A percentile compares a stretch with the other conserved stretches of the same genome.
Conservation (phyloP, 2,113 vertebrate species). For the Microtus richardsoni region DNA sequence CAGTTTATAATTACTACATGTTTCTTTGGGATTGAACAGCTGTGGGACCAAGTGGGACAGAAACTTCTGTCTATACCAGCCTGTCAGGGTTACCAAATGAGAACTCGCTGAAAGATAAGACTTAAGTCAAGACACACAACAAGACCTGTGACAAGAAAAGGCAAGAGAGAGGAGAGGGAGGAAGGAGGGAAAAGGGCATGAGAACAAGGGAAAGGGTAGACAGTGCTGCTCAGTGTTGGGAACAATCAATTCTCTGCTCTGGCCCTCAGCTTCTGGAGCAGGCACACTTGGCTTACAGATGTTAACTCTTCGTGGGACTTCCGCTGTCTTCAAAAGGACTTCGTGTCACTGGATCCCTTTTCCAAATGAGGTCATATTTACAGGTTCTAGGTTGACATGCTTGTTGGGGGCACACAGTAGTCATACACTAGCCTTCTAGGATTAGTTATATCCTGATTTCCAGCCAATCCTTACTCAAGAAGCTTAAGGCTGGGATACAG, state of each 20-base stretch:
- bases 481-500: not conserved
- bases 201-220: not conserved
- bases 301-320: too few species aligned
- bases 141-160: not conserved
- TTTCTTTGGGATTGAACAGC: too few species aligned
- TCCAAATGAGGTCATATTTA: not conserved
- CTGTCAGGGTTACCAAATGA: not conserved
- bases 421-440: not conserved
- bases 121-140: not conserved
- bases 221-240: not conserved
- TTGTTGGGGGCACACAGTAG: fast-evolving
- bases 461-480: not conserved
- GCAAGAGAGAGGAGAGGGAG: not conserved
- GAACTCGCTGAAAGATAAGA: not conserved
- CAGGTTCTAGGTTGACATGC: not conserved
- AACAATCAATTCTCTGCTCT: not conserved
- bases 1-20: too few species aligned
- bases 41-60: too few species aligned
- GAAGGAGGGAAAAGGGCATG: fast-evolving
- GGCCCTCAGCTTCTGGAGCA: not conserved
- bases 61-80: too few species aligned
- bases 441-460: not conserved
- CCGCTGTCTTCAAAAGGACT: not conserved
- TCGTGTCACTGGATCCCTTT: not conserved
- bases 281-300: fast-evolving